phyloP scores from a whole-genome alignment of 2,888 invertebrate species.

The Myopa testacea region DNA sequence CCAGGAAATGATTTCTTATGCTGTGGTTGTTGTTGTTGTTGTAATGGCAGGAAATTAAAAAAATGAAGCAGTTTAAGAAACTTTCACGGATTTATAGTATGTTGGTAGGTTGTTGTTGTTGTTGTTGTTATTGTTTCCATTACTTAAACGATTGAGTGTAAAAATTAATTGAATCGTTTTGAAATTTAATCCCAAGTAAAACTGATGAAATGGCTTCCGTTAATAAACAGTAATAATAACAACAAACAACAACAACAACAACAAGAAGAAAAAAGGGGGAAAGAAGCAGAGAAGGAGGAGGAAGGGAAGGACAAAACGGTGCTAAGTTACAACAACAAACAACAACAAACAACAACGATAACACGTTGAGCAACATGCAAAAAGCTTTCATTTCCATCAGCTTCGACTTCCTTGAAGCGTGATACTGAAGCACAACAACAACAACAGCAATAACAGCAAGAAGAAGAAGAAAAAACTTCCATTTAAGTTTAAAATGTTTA shows the following conservation, averaged over 20 bases:
- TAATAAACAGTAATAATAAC: not conserved
- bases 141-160: no score
- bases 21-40: no score
- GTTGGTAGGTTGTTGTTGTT: no score
- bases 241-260: constrained; percentile 9
- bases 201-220: not conserved
- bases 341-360: constrained; percentile 1
- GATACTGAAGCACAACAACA: not conserved
- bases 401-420: not conserved
- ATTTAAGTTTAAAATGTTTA: not conserved
- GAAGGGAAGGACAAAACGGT: not conserved
- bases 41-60: no score
- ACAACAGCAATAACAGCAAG: no score
- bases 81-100: no score
- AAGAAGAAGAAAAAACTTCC: not conserved
- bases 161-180: not conserved
- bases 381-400: constrained; percentile 11
- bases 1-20: no score
- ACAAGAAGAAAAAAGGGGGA: not conserved
- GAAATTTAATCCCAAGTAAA: not conserved
- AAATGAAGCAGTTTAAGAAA: no score
- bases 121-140: no score
- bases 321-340: not conserved
- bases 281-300: not conserved
- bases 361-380: not conserved